phyloP scores from a whole-genome alignment of 2,797 vertebrate genomes.

The Remorina albescens region DNA sequence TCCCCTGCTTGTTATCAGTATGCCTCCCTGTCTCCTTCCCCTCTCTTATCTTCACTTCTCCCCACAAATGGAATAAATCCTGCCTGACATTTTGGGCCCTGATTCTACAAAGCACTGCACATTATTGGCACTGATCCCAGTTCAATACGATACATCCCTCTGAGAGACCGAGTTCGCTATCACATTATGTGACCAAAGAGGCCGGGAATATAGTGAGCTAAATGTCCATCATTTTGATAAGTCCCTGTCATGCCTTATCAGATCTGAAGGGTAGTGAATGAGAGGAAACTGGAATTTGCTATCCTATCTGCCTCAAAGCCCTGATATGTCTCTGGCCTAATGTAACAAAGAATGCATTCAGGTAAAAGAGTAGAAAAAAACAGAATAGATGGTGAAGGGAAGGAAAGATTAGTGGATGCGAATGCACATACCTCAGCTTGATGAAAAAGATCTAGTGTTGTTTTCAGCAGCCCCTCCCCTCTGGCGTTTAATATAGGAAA shows the following conservation, averaged over 20 bases:
- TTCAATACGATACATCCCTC: constrained; percentile 39
- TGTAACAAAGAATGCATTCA: constrained; percentile 43
- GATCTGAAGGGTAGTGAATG: constrained; percentile 19
- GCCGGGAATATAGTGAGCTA: background rate
- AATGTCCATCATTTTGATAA: constrained; percentile 32
- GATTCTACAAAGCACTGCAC: constrained; percentile 55
- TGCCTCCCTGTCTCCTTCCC: constrained; percentile 27
- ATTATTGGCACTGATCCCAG: constrained; percentile 46
- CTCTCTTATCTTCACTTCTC: constrained; percentile 49
- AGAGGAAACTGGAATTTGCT: constrained; percentile 45
- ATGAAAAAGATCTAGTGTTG: constrained; percentile 96
- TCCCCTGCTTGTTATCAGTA: constrained; percentile 29
- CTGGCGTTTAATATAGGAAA: constrained; percentile 80
- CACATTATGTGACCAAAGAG: background rate
- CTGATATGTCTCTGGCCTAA: constrained; percentile 6
- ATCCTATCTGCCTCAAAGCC: constrained; percentile 59
- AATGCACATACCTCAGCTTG: constrained; percentile 91
- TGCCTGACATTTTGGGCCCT: constrained; percentile 43
- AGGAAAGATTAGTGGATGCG: constrained; percentile 22
- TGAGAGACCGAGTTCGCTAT: constrained; percentile 13
- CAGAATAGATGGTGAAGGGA: constrained; percentile 5
- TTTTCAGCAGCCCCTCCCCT: constrained; percentile 97
- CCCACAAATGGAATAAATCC: constrained; percentile 59
- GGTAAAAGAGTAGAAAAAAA: constrained; percentile 46
- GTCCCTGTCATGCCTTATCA: constrained; percentile 10